A percentile compares a stretch with the other conserved stretches of the same genome.
Evolutionary conservation across 2,113 vertebrate genomes (phyloP).

Genomic region (Donacobius atricapilla): DNA sequence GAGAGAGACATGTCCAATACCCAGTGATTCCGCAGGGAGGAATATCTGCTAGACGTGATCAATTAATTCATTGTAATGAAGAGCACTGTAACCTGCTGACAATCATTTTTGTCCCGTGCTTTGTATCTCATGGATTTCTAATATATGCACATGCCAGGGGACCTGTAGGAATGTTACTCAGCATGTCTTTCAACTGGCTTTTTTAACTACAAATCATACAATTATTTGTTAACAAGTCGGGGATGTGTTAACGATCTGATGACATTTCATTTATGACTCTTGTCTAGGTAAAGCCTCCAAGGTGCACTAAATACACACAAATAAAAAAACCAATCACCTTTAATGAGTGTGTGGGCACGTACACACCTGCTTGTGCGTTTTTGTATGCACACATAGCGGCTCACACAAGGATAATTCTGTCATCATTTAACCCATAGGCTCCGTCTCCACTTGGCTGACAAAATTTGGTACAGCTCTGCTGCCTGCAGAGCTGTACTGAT

Average conservation of each 20-base stretch:
- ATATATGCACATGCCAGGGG: background rate
- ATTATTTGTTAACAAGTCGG: background rate
- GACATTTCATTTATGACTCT: background rate
- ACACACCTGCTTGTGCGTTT: background rate
- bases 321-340: background rate
- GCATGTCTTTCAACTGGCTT: background rate
- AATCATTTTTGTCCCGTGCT: background rate
- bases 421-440: background rate
- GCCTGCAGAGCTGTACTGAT: background rate
- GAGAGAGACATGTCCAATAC: background rate
- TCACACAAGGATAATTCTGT: background rate
- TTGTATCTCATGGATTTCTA: conserved; percentile 9
- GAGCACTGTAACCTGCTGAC: conserved; percentile 12
- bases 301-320: background rate
- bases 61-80: conserved; percentile 51
- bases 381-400: background rate
- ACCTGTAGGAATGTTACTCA: background rate
- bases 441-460: background rate
- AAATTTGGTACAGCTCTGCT: background rate
- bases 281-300: background rate
- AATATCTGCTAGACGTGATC: conserved; percentile 33
- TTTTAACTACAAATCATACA: background rate
- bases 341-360: background rate
- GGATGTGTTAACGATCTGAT: background rate
- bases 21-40: background rate